phyloP scores from a whole-genome alignment of 2,797 vertebrate genomes.

The Sebastes baramenuke region DNA sequence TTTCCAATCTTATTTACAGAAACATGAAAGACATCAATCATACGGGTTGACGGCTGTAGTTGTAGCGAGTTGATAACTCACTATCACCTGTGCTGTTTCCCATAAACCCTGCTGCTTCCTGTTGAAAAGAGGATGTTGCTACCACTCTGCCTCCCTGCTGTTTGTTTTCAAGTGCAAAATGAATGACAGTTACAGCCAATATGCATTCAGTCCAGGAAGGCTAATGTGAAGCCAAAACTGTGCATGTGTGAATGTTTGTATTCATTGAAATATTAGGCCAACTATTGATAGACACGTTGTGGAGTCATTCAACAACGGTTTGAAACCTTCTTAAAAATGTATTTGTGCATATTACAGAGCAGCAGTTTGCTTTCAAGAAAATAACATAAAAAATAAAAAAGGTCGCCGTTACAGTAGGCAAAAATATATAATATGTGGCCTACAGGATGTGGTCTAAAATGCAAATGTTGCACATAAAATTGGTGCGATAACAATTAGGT shows the following conservation, averaged over 20 bases:
- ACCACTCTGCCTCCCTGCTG: not conserved
- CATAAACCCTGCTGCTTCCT: slow-evolving; percentile 2
- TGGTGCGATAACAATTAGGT: not conserved
- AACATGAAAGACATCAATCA: slow-evolving; percentile 33
- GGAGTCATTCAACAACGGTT: not conserved
- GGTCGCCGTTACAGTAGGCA: not conserved
- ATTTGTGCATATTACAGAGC: not conserved
- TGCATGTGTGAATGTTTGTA: not conserved
- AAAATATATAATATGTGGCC: not conserved
- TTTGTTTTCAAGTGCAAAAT: slow-evolving; percentile 5
- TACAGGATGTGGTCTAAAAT: no score
- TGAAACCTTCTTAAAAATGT: not conserved
- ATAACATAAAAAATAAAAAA: not conserved
- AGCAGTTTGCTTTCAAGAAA: not conserved
- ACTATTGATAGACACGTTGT: not conserved
- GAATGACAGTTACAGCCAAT: not conserved
- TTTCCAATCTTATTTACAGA: slow-evolving; percentile 1
- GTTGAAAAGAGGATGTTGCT: not conserved
- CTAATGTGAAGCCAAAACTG: not conserved
- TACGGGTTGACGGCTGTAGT: slow-evolving; percentile 12
- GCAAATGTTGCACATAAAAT: no score
- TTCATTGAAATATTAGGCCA: not conserved
- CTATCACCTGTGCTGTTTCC: slow-evolving; percentile 19
- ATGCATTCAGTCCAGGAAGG: not conserved
- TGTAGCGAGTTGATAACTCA: slow-evolving; percentile 23